Conservation (phyloP, 1,140 invertebrate species). For the Drosophila melanica region DNA sequence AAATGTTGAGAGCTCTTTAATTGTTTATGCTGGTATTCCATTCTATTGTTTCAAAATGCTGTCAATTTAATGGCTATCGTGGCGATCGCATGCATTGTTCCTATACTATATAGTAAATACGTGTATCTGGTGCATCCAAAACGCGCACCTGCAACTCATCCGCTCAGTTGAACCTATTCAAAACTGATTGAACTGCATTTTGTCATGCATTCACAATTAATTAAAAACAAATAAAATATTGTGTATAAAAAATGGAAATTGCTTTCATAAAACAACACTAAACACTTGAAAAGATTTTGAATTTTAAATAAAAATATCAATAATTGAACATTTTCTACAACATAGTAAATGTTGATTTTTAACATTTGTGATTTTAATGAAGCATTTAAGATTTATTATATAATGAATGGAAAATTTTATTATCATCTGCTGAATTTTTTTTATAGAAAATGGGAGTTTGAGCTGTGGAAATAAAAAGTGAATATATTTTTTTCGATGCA, state of each 20-base stretch:
- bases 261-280: neutral
- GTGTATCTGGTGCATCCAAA: neutral
- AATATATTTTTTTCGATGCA: too few species aligned
- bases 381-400: slow-evolving; percentile 1
- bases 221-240: slow-evolving; percentile 1
- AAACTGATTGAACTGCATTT: slow-evolving; percentile 67
- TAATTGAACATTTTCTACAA: neutral
- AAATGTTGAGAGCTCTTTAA: slow-evolving; percentile 66
- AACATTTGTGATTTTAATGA: neutral
- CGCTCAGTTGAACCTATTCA: slow-evolving; percentile 6
- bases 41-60: slow-evolving; percentile 43
- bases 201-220: slow-evolving; percentile 65
- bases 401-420: neutral
- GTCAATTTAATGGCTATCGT: slow-evolving; percentile 20
- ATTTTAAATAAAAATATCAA: too few species aligned
- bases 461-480: neutral
- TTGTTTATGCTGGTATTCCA: slow-evolving; percentile 68
- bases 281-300: neutral
- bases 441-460: neutral
- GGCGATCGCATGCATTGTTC: slow-evolving; percentile 18
- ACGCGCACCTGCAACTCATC: slow-evolving; percentile 5
- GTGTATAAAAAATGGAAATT: neutral
- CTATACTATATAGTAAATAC: slow-evolving; percentile 2
- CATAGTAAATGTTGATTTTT: neutral
- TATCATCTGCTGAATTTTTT: neutral